Evolutionary conservation across 2,113 vertebrate genomes (phyloP).

Genomic region (Bubo bubo): DNA sequence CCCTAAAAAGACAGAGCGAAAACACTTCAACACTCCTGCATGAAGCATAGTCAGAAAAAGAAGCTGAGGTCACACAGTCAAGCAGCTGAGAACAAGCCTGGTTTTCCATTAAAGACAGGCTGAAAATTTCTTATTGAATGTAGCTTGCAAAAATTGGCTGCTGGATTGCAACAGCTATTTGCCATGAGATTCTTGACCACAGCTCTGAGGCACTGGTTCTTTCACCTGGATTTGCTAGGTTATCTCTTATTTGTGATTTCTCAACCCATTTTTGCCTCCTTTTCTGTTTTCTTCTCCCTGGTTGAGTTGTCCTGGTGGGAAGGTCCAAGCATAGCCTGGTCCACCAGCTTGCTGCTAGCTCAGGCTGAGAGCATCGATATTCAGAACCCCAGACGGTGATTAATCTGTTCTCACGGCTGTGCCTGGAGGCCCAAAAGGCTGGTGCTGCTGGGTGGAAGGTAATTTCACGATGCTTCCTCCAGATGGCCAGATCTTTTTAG

Average conservation of each 20-base stretch:
- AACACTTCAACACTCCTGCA: neutral
- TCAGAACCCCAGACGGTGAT: neutral
- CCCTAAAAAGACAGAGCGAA: neutral
- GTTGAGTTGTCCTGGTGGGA: neutral
- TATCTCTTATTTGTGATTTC: neutral
- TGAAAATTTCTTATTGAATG: neutral
- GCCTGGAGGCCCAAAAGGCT: neutral
- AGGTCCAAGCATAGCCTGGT: neutral
- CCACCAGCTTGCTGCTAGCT: neutral
- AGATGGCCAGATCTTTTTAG: neutral
- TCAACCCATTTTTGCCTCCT: neutral
- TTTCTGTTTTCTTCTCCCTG: neutral
- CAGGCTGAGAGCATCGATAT: neutral
- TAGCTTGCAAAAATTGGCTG: neutral
- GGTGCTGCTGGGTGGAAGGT: neutral
- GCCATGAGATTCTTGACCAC: neutral
- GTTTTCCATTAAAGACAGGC: neutral
- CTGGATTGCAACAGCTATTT: neutral
- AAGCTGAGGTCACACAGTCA: neutral
- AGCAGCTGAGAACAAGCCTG: neutral
- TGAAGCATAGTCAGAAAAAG: neutral
- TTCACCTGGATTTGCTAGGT: neutral
- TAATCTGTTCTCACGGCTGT: neutral
- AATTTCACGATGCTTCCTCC: neutral
- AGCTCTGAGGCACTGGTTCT: neutral